These are phyloP conservation scores for Salvelinus fontinalis DNA, from an alignment of 2,113 vertebrate genomes.

Conservation along the genomic window DNA sequence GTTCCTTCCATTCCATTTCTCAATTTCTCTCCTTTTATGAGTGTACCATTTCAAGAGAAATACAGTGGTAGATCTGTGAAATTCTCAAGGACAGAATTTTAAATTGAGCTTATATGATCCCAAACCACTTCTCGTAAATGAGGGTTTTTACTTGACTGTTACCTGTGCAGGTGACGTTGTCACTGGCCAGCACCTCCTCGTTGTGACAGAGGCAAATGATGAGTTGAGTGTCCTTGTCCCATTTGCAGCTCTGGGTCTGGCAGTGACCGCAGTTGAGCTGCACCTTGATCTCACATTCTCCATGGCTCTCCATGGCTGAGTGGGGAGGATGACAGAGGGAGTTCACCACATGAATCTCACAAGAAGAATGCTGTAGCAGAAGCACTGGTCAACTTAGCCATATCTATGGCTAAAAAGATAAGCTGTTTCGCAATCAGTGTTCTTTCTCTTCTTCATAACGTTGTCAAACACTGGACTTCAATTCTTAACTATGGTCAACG, in stretches of 20 bases:
- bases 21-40: too few relatives aligned
- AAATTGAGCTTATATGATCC: background rate
- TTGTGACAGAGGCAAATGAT: constrained; percentile 82
- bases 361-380: too few relatives aligned
- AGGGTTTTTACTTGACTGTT: background rate
- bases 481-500: background rate
- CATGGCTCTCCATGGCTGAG: constrained; percentile 84
- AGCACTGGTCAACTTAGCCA: too few relatives aligned
- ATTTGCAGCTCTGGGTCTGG: constrained; percentile 82
- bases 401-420: too few relatives aligned
- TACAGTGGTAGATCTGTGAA: too few relatives aligned
- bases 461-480: too few relatives aligned
- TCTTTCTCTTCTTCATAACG: too few relatives aligned
- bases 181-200: constrained; percentile 77
- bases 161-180: constrained; percentile 82
- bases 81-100: too few relatives aligned
- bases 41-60: too few relatives aligned
- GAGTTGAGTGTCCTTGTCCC: constrained; percentile 73
- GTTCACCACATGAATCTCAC: too few relatives aligned
- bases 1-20: too few relatives aligned
- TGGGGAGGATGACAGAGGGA: background rate
- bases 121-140: background rate
- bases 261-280: constrained; percentile 89
- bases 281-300: constrained; percentile 86
- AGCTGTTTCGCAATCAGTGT: too few relatives aligned